phyloP scores from a whole-genome alignment of 2,797 vertebrate genomes.

The Carcharodon carcharias region DNA sequence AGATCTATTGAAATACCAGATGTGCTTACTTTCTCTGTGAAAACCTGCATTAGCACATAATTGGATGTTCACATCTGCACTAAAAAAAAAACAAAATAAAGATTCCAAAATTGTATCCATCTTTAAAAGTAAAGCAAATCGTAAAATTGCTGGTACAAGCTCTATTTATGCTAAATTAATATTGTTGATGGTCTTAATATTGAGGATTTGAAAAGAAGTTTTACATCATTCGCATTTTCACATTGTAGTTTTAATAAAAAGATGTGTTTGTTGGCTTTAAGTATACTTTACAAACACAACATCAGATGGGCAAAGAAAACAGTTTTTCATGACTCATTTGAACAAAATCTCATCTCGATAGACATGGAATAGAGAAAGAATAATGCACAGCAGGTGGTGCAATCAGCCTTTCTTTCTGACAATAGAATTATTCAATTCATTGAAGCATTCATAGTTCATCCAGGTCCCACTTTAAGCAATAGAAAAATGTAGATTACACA shows the following conservation, averaged over 20 bases:
- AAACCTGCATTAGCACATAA: neutral
- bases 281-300: neutral
- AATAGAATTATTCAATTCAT: neutral
- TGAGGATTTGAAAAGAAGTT: neutral
- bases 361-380: neutral
- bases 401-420: slow-evolving; percentile 15
- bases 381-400: slow-evolving; percentile 31
- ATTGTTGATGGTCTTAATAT: neutral
- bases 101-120: neutral
- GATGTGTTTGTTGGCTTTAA: neutral
- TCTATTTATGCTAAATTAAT: neutral
- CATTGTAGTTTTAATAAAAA: neutral
- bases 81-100: neutral
- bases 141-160: neutral
- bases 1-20: neutral
- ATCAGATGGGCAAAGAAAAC: neutral
- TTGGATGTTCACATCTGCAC: neutral
- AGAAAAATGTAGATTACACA: neutral
- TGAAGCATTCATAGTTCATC: neutral
- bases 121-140: neutral
- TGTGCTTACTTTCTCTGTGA: neutral
- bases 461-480: neutral
- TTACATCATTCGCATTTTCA: neutral
- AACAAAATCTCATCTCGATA: neutral
- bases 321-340: neutral